Base-by-base conservation (phyloP, 2,113 vertebrate species). In the Peromyscus leucopus region DNA sequence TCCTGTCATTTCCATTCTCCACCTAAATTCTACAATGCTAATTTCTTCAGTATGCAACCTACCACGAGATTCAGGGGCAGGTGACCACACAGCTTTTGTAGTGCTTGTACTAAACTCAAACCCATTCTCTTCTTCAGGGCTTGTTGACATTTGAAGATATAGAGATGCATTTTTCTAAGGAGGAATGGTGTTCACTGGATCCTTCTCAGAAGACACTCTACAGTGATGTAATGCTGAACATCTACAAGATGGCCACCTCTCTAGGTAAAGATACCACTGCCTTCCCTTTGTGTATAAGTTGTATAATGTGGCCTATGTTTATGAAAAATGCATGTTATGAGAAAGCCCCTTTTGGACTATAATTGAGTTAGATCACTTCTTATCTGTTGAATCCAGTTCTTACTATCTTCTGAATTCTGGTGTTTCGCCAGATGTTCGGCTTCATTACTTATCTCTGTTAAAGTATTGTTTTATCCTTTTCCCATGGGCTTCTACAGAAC, bases 141-240 rank as follows among this genome's bases (percentile, higher is more conserved):
- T 82, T 75, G 26, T 82, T 97, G 94, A 89, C 96, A 11, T 97
- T 98, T 91, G 97, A 97, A 87, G 97, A 98, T 89, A 95, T 98
- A 84, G 87, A 90, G 0, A 21, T 98, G 61, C 84, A 82, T 90
- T 98, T 98, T 94, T 89, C 97, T 4, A 71, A 97, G 48, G 96
- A 97, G 82, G 97, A 98, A 57, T 97, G 98, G 98, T 21, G 67
- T 39, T 61, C 97, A 65, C 24, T 98, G 84, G 22, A 42, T 21
- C 19, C 46, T n/a, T 0, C n/a, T 82, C 89, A 98, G 93, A 98
- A 93, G 90, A 71, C 31, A 19, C 65, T 98, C 76, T 98, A 97
- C 61, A 86, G 26, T 67, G 82, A 97, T 26, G 93, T 96, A 24
- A 96, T 97, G 94, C 87, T 92, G 42, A 96, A 97, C 13, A 94